A percentile compares a stretch with the other conserved stretches of the same genome.
These are phyloP conservation scores for Sylvilagus floridanus DNA, from an alignment of 2,797 vertebrate species.

Conservation along the genomic window DNA sequence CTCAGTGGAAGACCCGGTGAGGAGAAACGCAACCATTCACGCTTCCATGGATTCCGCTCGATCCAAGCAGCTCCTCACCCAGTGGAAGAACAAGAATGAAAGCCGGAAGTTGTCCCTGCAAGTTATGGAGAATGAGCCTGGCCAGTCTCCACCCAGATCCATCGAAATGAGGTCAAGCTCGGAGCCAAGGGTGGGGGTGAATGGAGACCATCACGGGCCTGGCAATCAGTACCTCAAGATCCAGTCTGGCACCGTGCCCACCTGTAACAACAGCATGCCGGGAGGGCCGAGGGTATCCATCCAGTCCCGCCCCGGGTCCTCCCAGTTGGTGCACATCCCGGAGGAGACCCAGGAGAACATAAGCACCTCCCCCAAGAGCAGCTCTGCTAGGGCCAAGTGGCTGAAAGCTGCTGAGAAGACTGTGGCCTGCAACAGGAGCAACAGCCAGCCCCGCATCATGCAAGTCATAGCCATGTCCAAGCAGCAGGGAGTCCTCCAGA, in stretches of 20 bases:
- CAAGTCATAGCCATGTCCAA: conserved; percentile 99
- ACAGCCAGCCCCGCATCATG: conserved; percentile 95
- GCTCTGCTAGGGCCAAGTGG: conserved; percentile 94
- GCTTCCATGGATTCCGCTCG: conserved; percentile 97
- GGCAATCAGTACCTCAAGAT: conserved; percentile 90
- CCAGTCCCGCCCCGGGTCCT: conserved; percentile 96
- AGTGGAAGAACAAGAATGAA: conserved; percentile 98
- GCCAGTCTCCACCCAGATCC: conserved; percentile 93
- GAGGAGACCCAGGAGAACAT: conserved; percentile 96
- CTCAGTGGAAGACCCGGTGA: conserved; percentile 93
- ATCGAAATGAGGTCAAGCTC: conserved; percentile 95
- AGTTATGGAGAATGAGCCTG: conserved; percentile 92
- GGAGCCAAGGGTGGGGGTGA: conserved; percentile 93
- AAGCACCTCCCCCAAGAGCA: conserved; percentile 90
- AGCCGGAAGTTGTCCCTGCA: conserved; percentile 94
- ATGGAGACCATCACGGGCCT: conserved; percentile 91
- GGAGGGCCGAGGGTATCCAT: conserved; percentile 94
- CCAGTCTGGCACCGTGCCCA: conserved; percentile 90
- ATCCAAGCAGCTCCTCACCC: conserved; percentile 97
- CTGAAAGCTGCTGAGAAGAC: conserved; percentile 95
- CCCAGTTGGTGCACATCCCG: conserved; percentile 98
- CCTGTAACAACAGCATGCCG: conserved; percentile 94
- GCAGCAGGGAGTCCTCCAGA: conserved; percentile 96
- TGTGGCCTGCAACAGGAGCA: conserved; percentile 91
- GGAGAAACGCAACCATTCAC: conserved; percentile 94